phyloP scores from a whole-genome alignment of 2,888 invertebrate genomes.

The Yponomeuta evonymella region DNA sequence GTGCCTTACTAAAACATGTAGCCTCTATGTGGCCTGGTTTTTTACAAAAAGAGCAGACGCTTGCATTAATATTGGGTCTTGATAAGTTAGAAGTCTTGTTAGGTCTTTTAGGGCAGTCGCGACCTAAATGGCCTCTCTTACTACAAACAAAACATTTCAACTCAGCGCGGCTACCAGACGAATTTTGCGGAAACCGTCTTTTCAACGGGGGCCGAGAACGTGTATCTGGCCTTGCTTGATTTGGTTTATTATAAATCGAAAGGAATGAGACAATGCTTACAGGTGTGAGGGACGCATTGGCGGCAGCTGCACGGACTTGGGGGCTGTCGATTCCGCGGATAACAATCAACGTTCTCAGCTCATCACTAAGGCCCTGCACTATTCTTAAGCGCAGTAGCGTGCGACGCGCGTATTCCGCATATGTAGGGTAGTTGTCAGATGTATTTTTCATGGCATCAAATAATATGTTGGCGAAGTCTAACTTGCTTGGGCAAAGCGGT shows the following conservation, averaged over 20 bases:
- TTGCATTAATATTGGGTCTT: not conserved
- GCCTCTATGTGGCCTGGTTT: conserved; percentile 9
- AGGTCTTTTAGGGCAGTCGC: conserved; percentile 16
- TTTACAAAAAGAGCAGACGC: not conserved
- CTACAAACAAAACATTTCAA: conserved; percentile 17
- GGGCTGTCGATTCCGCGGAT: conserved; percentile 17
- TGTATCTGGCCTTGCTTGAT: not conserved
- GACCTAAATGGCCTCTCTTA: conserved; percentile 20
- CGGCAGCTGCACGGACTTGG: not conserved
- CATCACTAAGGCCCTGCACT: conserved; percentile 23
- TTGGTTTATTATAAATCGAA: conserved; percentile 6
- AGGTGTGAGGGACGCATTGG: not conserved
- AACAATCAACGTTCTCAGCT: conserved; percentile 24
- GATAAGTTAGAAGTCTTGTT: not conserved
- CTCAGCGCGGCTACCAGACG: not conserved
- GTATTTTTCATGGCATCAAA: too few relatives aligned
- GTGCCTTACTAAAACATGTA: conserved; percentile 5
- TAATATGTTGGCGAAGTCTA: conserved; percentile 25
- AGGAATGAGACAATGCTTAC: conserved; percentile 1
- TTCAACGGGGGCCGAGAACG: not conserved
- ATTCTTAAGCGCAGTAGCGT: conserved; percentile 27
- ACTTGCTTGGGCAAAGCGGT: conserved; percentile 24
- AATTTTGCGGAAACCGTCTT: not conserved
- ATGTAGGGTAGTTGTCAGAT: too few relatives aligned
- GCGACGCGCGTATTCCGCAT: conserved; percentile 28